Evolutionary conservation across 2,797 vertebrate species (phyloP), one percentile per base, ranked within the genome.

Genomic region (Oreonectes daqikongensis): DNA sequence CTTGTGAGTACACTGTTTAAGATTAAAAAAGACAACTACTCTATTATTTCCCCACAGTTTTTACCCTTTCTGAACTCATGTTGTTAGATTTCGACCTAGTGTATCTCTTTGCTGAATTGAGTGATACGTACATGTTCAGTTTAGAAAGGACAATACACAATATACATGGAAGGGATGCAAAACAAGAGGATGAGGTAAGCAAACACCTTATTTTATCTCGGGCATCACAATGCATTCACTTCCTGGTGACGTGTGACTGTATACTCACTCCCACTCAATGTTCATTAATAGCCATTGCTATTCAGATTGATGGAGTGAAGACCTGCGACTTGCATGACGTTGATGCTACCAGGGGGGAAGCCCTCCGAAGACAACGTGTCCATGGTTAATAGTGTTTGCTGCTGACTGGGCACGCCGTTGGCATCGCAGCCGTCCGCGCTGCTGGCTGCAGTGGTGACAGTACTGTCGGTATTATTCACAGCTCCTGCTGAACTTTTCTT

Each of bases 271-370:
- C 67, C 72, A 80, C 53, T 61, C n/a, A 48, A 14, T 14, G 6
- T 69, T 65, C 82, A 84, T 94, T 93, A 97, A 92, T 93, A 99
- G 84, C 94, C 95, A 82, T 93, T 97, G 89, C 95, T 95, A 75
- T 96, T 97, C 82, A 95, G 92, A 88, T 93, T 95, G 75, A 97
- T 94, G 82, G 95, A 95, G 81, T 96, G 95, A 73, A 97, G 92
- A 86, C 97, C 96, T 1, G 93, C 90, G 88, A 99, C 95, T 81
- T 97, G 97, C 95, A 98, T 95, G 87, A 99, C 96, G 63, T 94
- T 97, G 89, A 98, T 96, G 79, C 96, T 95, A 0, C 95, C 95
- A 91, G 90, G 93, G 82, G 95, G 95, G 78, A 98, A 95, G 88
- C 95, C 94, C 84, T 98, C 96, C 1, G 95, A 91, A 42, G 96